Conservation (phyloP, 2,888 invertebrate genomes). For the Lasiommata megera region DNA sequence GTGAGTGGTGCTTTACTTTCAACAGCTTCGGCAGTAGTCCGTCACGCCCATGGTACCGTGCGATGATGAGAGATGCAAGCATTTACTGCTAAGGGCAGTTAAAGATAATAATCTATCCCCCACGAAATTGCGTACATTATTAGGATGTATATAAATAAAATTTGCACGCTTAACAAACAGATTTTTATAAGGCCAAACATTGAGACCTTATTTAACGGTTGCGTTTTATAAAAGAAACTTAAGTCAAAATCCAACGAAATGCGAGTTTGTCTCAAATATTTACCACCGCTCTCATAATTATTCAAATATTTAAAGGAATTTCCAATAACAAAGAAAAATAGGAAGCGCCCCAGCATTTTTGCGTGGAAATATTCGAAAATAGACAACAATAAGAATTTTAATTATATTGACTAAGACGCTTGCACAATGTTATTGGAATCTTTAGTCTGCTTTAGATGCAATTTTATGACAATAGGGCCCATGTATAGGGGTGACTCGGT, state of each 20-base stretch:
- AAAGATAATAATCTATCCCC: too few species aligned
- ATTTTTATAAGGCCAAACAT: not conserved
- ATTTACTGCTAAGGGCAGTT: too few species aligned
- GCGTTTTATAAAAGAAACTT: not conserved
- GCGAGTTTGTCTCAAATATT: constrained; percentile 4
- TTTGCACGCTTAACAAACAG: too few species aligned
- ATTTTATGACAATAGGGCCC: not conserved
- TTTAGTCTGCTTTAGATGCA: not conserved
- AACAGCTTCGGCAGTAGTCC: too few species aligned
- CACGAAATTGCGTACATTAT: too few species aligned
- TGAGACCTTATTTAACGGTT: not conserved
- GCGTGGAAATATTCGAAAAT: constrained; percentile 10
- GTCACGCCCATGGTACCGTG: too few species aligned
- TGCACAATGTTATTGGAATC: constrained; percentile 1
- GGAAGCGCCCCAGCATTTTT: constrained; percentile 2
- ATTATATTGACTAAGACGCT: not conserved
- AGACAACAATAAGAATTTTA: constrained; percentile 7
- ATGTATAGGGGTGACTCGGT: too few species aligned
- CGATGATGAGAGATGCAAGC: too few species aligned
- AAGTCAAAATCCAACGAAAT: constrained; percentile 27
- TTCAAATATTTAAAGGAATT: constrained; percentile 35
- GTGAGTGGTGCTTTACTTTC: too few species aligned
- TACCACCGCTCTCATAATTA: constrained; percentile 25
- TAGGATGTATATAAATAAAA: too few species aligned
- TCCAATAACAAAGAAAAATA: constrained; percentile 26